Percentiles rank a stretch among this genome's conserved stretches.
phyloP scores from a whole-genome alignment of 1,140 invertebrate genomes.

The Cepaea nemoralis region DNA sequence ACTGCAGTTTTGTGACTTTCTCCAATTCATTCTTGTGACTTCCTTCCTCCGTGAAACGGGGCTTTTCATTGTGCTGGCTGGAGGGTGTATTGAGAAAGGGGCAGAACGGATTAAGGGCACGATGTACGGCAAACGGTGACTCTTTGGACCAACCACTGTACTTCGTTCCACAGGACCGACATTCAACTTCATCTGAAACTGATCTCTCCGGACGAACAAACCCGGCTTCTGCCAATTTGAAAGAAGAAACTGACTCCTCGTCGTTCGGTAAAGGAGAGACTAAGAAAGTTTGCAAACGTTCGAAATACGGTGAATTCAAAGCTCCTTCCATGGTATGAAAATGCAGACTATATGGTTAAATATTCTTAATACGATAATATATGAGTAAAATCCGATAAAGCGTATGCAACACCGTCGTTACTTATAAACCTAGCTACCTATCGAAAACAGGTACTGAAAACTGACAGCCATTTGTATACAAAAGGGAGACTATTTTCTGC shows the following conservation, averaged over 20 bases:
- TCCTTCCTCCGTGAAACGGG: neutral
- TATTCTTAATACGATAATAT: neutral
- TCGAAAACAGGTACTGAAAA: conserved; percentile 8
- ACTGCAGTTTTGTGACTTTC: conserved; percentile 14
- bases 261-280: conserved; percentile 2
- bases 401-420: neutral
- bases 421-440: conserved; percentile 25
- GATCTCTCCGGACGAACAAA: conserved; percentile 9
- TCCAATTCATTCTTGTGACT: neutral
- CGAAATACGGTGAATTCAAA: neutral
- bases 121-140: conserved; percentile 31
- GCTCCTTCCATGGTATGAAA: neutral
- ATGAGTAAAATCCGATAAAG: neutral
- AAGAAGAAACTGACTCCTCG: neutral
- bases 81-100: conserved; percentile 19
- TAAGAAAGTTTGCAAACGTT: conserved; percentile 13
- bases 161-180: conserved; percentile 13
- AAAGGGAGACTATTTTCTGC: conserved; percentile 5
- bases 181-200: conserved; percentile 26
- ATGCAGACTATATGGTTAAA: neutral
- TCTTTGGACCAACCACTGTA: conserved; percentile 14
- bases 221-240: conserved; percentile 32
- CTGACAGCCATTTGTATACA: conserved; percentile 25
- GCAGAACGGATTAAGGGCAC: conserved; percentile 30
- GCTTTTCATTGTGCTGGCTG: neutral